Conservation (phyloP, 2,113 vertebrate genomes). For the Hypocryptadius cinnamomeus region DNA sequence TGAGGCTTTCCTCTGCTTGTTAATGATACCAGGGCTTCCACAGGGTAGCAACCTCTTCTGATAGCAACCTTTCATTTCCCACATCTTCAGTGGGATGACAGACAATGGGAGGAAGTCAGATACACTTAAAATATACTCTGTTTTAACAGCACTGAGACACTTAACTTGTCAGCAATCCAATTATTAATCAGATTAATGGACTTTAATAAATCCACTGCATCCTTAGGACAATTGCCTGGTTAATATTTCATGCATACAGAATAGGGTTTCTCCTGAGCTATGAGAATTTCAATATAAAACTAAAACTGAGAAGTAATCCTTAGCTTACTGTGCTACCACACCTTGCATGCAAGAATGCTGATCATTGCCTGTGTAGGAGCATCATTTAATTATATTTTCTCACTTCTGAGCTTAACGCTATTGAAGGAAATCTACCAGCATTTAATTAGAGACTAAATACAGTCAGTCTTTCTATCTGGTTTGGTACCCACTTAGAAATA, state of each 20-base stretch:
- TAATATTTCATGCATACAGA: constrained; percentile 65
- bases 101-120: constrained; percentile 66
- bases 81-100: constrained; percentile 65
- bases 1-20: neutral
- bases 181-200: constrained; percentile 77
- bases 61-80: constrained; percentile 56
- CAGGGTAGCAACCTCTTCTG: neutral
- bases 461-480: constrained; percentile 17
- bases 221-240: constrained; percentile 64
- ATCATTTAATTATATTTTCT: constrained; percentile 45
- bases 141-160: constrained; percentile 70
- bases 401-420: constrained; percentile 17
- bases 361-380: neutral
- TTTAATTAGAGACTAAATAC: constrained; percentile 57
- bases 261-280: neutral
- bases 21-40: neutral
- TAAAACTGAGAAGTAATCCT: constrained; percentile 26
- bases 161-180: constrained; percentile 72
- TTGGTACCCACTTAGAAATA: constrained; percentile 27
- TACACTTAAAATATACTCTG: constrained; percentile 69
- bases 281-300: constrained; percentile 11
- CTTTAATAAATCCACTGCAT: constrained; percentile 66
- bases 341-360: constrained; percentile 24
- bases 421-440: constrained; percentile 29
- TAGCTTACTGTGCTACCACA: constrained; percentile 1